Conservation (phyloP, 2,888 invertebrate genomes). For the Rhagium mordax region DNA sequence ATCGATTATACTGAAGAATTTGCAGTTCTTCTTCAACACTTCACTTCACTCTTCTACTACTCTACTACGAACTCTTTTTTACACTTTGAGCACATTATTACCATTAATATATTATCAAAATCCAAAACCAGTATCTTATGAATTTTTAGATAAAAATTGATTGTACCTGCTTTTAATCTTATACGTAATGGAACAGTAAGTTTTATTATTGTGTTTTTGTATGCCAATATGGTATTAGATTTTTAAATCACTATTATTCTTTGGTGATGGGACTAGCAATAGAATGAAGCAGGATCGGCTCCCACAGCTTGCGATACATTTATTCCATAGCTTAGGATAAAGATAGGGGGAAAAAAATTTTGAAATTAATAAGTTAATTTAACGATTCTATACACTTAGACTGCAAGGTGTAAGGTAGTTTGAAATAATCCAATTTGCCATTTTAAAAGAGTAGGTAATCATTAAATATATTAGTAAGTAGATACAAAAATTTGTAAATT, state of each 20-base stretch:
- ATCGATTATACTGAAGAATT: constrained; percentile 53
- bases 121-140: not conserved
- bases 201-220: not conserved
- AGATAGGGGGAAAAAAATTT: no score
- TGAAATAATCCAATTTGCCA: no score
- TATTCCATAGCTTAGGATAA: no score
- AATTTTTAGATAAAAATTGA: not conserved
- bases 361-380: no score
- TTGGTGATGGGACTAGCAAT: constrained; percentile 26
- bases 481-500: no score
- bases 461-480: no score
- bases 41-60: constrained; percentile 42
- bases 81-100: constrained; percentile 33
- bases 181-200: not conserved
- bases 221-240: constrained; percentile 15
- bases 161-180: not conserved
- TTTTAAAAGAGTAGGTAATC: no score
- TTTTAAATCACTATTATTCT: constrained; percentile 9
- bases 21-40: constrained; percentile 47
- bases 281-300: constrained; percentile 9
- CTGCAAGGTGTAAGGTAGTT: no score
- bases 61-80: constrained; percentile 38
- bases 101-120: constrained; percentile 11
- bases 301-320: not conserved
- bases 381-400: no score